Base-by-base conservation (phyloP, 1,140 invertebrate species). In the Neuroterus valhalla region DNA sequence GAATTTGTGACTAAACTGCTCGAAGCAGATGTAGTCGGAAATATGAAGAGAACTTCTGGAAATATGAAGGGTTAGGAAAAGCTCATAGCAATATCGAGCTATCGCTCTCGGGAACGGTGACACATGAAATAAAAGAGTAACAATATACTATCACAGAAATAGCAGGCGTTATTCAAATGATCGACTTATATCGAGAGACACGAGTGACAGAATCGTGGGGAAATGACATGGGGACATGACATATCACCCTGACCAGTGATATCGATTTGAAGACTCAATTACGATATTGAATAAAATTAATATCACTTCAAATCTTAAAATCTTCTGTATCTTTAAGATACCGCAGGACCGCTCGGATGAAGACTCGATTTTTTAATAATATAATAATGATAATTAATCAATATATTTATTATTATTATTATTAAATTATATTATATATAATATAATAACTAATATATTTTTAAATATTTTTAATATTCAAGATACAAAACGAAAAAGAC, bases 111-210 rank as follows among this genome's bases (percentile, higher is more conserved):
- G 0, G 2, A 26, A 62, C n/a, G 45, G 31, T 31, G 72, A 76
- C 62, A 76, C 68, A 43, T 50, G 66, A 45, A 43, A 23, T 62
- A 46, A 15, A 62, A 62, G n/a, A 17, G 26, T 75, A 78, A 80
- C 71, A 80, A 75, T 75, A 75, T 75, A 74, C 76, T 78, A 76
- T 76, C 76, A 70, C 50, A 55, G 38, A 62, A 45, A 21, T 66
- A 72, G 31, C 19, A 55, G 68, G 62, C 72, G 52, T 77, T 76
- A 71, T 71, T 80, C 72, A 70, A 80, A 72, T 72, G 68, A 80
- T 75, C 72, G 52, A 50, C 46, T 66, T 72, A 68, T 66, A 38
- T 15, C 21, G 50, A 72, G 66, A 42, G 72, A 72, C 75, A 79
- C 78, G 72, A 70, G 70, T 78, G 78, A 42, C 23, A 38, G 8